phyloP scores from a whole-genome alignment of 2,113 vertebrate genomes.

The Urocitellus parryii region DNA sequence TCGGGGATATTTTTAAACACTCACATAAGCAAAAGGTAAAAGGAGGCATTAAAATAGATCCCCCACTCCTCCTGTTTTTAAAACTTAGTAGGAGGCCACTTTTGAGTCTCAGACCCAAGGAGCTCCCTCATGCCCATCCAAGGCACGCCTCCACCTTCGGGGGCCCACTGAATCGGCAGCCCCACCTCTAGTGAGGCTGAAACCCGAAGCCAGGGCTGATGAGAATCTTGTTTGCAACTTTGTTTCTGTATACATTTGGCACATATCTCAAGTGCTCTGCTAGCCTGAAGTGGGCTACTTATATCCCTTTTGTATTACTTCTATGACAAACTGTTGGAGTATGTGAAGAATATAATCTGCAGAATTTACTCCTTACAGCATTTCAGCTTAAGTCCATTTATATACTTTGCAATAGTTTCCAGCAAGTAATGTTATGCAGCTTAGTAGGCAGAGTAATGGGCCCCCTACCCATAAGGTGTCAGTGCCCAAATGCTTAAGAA shows the following conservation, averaged over 20 bases:
- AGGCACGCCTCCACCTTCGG: no score
- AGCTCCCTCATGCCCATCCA: not conserved
- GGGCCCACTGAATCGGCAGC: not conserved
- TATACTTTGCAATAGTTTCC: not conserved
- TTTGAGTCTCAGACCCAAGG: not conserved
- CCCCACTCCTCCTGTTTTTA: not conserved
- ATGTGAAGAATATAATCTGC: not conserved
- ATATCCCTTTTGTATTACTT: not conserved
- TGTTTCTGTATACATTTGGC: not conserved
- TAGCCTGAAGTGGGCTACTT: not conserved
- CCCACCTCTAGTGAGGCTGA: not conserved
- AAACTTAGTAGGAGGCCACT: not conserved
- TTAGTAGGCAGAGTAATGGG: not conserved
- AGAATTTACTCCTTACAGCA: not conserved
- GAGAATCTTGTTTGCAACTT: not conserved
- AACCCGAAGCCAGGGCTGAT: not conserved
- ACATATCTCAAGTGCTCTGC: not conserved
- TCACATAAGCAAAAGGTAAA: not conserved
- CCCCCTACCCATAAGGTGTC: fast-evolving
- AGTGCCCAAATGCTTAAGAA: not conserved
- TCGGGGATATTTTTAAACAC: not conserved
- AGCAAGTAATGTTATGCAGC: not conserved
- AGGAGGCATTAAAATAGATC: not conserved
- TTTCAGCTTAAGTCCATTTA: not conserved
- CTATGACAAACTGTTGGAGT: not conserved